Conservation (phyloP, 2,888 invertebrate genomes). For the Lasioglossum pauxillum region DNA sequence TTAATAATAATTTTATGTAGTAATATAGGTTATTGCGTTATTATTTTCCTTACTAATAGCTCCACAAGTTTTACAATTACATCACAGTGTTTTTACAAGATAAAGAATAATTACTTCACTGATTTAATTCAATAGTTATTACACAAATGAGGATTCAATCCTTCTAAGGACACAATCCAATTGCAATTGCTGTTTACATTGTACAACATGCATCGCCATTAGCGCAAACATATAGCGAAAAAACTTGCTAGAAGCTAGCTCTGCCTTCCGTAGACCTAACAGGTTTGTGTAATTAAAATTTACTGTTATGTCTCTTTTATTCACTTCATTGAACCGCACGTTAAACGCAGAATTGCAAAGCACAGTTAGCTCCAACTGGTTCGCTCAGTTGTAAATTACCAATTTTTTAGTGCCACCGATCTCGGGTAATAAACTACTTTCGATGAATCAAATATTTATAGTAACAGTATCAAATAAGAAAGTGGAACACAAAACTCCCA, state of each 20-base stretch:
- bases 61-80: not conserved
- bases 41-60: not conserved
- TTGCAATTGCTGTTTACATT: not conserved
- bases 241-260: not conserved
- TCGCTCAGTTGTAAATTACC: not conserved
- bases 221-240: not conserved
- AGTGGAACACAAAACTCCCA: not conserved
- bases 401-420: not conserved
- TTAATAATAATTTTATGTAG: not conserved
- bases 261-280: not conserved
- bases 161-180: not conserved
- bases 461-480: not conserved
- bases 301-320: not conserved
- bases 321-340: not conserved
- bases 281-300: constrained; percentile 21
- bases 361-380: constrained; percentile 20
- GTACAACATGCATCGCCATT: not conserved
- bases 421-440: not conserved
- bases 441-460: not conserved
- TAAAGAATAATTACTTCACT: not conserved
- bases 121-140: not conserved
- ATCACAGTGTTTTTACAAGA: not conserved
- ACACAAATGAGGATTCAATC: not conserved
- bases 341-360: not conserved
- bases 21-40: not conserved